Percentiles rank a stretch among this genome's conserved stretches.
Conservation (phyloP, 2,888 invertebrate genomes). For the Scaptodrosophila latifasciaeformis region DNA sequence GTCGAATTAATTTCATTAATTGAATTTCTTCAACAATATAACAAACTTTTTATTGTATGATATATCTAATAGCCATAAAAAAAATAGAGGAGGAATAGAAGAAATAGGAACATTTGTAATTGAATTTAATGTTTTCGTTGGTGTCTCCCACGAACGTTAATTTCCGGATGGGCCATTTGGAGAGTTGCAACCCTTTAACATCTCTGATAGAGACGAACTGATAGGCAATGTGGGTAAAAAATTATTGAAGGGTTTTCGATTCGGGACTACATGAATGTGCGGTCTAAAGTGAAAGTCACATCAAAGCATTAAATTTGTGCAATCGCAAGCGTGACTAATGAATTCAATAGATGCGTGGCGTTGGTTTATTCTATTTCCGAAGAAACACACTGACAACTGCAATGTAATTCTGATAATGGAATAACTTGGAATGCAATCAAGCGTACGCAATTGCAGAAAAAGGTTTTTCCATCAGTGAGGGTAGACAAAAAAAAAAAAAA, state of each 20-base stretch:
- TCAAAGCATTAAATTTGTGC: slow-evolving; percentile 37
- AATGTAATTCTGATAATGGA: not conserved
- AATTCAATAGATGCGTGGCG: slow-evolving; percentile 26
- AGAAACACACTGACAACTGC: not conserved
- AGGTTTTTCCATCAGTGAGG: no score
- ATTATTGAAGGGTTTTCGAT: not conserved
- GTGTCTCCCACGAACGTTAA: not conserved
- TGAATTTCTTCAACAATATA: not conserved
- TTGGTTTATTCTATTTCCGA: no score
- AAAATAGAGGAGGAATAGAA: no score
- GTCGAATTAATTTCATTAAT: not conserved
- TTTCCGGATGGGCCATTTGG: not conserved
- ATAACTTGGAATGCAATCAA: not conserved
- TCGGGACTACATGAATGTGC: not conserved
- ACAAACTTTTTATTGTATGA: not conserved
- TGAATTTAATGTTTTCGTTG: not conserved
- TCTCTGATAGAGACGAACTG: no score
- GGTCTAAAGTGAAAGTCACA: slow-evolving; percentile 24
- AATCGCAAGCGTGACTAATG: slow-evolving; percentile 44
- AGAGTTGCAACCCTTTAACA: slow-evolving; percentile 4
- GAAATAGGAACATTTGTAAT: no score
- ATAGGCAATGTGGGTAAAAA: not conserved
- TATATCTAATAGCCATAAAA: no score
- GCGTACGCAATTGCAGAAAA: not conserved
- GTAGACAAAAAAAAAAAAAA: no score